phyloP scores from a whole-genome alignment of 2,888 invertebrate species.

The Conchocele bisecta region DNA sequence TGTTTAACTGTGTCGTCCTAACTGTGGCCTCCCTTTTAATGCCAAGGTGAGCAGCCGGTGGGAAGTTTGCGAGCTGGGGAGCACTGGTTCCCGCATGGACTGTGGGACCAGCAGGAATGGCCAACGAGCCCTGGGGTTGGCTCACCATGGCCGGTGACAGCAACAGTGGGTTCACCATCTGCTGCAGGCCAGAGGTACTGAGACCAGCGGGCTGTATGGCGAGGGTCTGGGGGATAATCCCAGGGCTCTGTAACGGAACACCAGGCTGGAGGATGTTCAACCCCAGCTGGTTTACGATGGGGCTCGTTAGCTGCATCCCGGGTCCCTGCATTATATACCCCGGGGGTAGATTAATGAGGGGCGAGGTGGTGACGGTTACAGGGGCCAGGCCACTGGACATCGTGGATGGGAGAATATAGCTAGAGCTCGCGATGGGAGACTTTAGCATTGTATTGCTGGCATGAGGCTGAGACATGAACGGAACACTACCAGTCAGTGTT shows the following conservation, averaged over 20 bases:
- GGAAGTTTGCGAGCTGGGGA: neutral
- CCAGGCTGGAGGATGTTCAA: slow-evolving; percentile 41
- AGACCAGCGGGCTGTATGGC: neutral
- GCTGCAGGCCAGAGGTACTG: slow-evolving; percentile 1
- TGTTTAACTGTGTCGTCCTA: neutral
- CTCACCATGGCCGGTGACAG: slow-evolving; percentile 1
- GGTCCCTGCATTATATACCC: slow-evolving; percentile 27
- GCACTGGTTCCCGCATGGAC: too few species aligned
- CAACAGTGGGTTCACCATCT: slow-evolving; percentile 3
- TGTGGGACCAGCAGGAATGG: neutral
- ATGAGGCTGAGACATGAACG: neutral
- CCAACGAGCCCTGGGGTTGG: neutral
- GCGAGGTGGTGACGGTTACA: slow-evolving; percentile 34
- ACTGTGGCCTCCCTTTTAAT: too few species aligned
- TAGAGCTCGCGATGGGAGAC: neutral
- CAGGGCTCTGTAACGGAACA: slow-evolving; percentile 29
- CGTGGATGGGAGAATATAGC: slow-evolving; percentile 1
- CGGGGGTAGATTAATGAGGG: slow-evolving; percentile 44
- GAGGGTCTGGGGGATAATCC: slow-evolving; percentile 20
- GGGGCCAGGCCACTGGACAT: slow-evolving; percentile 18
- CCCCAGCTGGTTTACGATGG: slow-evolving; percentile 38
- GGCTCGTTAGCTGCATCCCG: slow-evolving; percentile 43
- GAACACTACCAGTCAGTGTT: neutral
- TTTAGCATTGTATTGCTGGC: neutral
- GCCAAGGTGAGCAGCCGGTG: neutral